These are phyloP conservation scores for Octodon degus DNA, from an alignment of 2,113 vertebrate species.

Conservation along the genomic window DNA sequence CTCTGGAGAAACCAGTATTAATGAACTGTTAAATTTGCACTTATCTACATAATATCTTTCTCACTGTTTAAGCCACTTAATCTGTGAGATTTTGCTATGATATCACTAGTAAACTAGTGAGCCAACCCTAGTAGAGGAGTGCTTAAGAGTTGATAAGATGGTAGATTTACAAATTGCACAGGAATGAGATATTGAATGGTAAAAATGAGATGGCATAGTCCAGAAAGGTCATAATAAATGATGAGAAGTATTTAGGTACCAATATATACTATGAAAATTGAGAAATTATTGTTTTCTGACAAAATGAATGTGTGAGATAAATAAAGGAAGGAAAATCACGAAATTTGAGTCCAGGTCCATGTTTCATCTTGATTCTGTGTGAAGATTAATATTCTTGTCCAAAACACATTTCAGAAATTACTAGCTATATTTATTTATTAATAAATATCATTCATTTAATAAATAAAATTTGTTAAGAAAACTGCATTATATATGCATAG, in stretches of 20 bases:
- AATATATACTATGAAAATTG: background rate
- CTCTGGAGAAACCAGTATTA: background rate
- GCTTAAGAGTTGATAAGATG: background rate
- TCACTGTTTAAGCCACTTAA: background rate
- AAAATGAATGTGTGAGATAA: background rate
- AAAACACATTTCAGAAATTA: background rate
- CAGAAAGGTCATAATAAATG: background rate
- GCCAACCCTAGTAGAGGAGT: background rate
- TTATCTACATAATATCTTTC: background rate
- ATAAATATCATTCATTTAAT: background rate
- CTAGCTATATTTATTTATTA: background rate
- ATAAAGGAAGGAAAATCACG: background rate
- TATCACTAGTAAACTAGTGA: background rate
- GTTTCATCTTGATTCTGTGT: background rate
- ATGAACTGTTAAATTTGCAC: background rate
- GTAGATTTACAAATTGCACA: background rate
- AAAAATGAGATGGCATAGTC: too few species aligned
- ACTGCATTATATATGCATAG: background rate
- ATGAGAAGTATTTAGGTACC: background rate
- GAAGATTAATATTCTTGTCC: conserved; percentile 1
- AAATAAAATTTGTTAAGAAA: background rate
- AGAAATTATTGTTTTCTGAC: background rate
- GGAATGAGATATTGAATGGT: background rate
- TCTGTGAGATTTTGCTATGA: background rate
- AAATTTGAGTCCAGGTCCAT: background rate